phyloP scores from a whole-genome alignment of 2,113 vertebrate genomes.

The Channa maculata region DNA sequence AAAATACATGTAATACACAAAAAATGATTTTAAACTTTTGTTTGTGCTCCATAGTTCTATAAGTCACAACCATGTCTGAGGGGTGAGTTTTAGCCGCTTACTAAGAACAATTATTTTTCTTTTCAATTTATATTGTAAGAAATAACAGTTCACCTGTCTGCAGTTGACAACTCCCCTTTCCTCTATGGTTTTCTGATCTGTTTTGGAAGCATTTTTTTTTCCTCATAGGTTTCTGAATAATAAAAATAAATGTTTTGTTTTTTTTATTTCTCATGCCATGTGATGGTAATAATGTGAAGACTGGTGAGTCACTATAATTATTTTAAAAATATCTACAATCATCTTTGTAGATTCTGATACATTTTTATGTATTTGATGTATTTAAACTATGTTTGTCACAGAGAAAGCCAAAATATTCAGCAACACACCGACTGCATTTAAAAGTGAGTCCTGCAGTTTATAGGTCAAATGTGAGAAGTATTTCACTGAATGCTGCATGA shows the following conservation, averaged over 20 bases:
- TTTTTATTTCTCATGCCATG: constrained; percentile 14
- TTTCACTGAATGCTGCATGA: neutral
- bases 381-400: constrained; percentile 33
- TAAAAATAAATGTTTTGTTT: neutral
- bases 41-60: constrained; percentile 41
- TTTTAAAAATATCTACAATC: too few species aligned
- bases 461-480: neutral
- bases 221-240: neutral
- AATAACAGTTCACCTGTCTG: neutral
- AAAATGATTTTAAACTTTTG: neutral
- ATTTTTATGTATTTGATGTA: neutral
- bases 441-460: constrained; percentile 63
- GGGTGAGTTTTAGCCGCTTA: constrained; percentile 70
- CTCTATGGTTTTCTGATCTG: neutral
- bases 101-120: neutral
- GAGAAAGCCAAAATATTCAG: constrained; percentile 80
- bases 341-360: too few species aligned
- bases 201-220: neutral
- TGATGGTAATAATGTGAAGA: constrained; percentile 42
- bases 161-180: neutral
- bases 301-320: constrained; percentile 59
- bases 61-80: constrained; percentile 79
- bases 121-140: neutral
- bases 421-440: constrained; percentile 76
- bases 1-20: neutral